Evolutionary conservation across 2,797 vertebrate genomes (phyloP).

Genomic region (Scyliorhinus canicula): DNA sequence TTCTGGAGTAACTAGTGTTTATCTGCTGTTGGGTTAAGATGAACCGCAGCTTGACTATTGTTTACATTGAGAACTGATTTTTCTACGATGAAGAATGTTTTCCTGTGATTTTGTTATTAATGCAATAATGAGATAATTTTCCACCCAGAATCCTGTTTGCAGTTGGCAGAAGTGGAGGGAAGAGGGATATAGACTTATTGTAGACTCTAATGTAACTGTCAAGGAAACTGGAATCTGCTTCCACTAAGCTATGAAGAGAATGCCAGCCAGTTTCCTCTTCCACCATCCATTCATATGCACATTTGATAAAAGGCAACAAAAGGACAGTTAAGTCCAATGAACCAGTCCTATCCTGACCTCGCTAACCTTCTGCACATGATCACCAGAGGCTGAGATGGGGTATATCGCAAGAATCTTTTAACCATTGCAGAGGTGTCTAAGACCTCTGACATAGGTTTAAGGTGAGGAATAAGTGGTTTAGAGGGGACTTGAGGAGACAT

Average conservation of each 20-base stretch:
- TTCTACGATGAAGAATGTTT: not conserved
- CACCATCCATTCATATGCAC: not conserved
- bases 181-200: too few species aligned
- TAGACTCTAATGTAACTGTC: not conserved
- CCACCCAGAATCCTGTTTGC: not conserved
- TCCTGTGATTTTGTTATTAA: not conserved
- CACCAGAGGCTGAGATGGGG: too few species aligned
- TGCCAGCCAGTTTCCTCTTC: not conserved
- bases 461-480: too few species aligned
- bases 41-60: not conserved
- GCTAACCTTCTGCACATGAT: not conserved
- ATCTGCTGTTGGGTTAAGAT: not conserved
- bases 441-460: too few species aligned
- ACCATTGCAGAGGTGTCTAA: too few species aligned
- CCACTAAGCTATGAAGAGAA: not conserved
- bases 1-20: not conserved
- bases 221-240: not conserved
- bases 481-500: too few species aligned
- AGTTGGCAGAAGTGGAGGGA: not conserved
- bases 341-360: not conserved
- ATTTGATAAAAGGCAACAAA: not conserved
- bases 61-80: not conserved
- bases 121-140: not conserved
- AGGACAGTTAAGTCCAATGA: not conserved
- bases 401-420: too few species aligned